Evolutionary conservation across 2,113 vertebrate genomes (phyloP), one percentile per base, ranked within the genome.

Genomic region (Oncorhynchus mykiss): DNA sequence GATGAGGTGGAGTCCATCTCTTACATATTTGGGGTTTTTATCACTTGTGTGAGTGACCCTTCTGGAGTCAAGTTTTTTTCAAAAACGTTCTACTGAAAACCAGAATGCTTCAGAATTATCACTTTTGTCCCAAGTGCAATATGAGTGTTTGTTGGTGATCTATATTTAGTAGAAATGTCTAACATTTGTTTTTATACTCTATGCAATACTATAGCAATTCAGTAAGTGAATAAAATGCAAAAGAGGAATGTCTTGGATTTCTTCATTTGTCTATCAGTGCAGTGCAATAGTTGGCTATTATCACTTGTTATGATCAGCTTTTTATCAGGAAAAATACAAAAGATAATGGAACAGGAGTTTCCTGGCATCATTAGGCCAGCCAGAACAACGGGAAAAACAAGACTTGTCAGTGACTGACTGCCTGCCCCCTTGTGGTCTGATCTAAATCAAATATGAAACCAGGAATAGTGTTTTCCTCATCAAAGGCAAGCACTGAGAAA

Each of bases 151-250:
- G 9, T 29, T 67, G 22, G 31, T 39, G 25, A 70, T 45, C n/a
- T 45, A 49, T 70, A 48, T 67, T 66, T 34, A 66, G 34, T 66
- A 67, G 5, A 20, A 12, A 74, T 74, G 65, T 73, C 39, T 73
- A 73, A 22, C 13, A 20, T 60, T 22, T 39, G 25, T 25, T 64
- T 70, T 82, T 76, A 73, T 85, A 79, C 78, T 85, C 78, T 88
- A 88, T 88, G 86, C 82, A 88, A 84, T 77, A 83, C 78, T 82
- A 78, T 87, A 87, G 81, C 83, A 82, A 78, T 72, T 77, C 76
- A 77, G 77, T 85, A 81, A 76, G 75, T 72, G 67, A 86, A 83
- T 83, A 81, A 84, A 80, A 78, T 62, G 39, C 64, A 70, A 59
- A 80, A 78, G 14, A 67, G 25, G 12, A 24, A 69, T 24, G 16